Conservation (phyloP, 2,113 vertebrate genomes). For the Eulemur macaco region DNA sequence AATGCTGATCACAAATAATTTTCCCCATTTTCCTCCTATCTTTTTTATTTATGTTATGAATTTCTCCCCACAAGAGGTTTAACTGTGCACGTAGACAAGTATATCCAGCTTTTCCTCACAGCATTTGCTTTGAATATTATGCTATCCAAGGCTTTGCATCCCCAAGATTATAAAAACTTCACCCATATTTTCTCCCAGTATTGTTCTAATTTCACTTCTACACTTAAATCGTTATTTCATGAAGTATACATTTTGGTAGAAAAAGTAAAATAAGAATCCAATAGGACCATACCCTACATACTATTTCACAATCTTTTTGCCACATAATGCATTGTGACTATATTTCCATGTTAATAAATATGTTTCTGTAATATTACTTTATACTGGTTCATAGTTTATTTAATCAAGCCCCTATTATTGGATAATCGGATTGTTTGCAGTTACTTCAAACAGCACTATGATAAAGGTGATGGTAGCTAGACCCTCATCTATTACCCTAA, state of each 20-base stretch:
- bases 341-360: neutral
- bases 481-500: neutral
- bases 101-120: neutral
- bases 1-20: neutral
- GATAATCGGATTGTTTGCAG: neutral
- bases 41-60: neutral
- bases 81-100: neutral
- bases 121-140: neutral
- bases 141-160: neutral
- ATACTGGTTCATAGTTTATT: neutral
- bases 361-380: neutral
- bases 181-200: conserved; percentile 13
- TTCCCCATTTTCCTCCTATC: neutral
- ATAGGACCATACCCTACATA: neutral
- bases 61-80: neutral
- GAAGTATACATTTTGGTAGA: neutral
- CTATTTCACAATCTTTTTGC: neutral
- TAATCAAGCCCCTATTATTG: neutral
- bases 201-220: conserved; percentile 37
- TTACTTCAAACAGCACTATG: neutral
- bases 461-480: neutral
- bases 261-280: neutral
- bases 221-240: neutral
- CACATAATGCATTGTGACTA: neutral
- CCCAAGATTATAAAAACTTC: neutral